Conservation (phyloP, 1,140 invertebrate genomes). For the Physella acuta region DNA sequence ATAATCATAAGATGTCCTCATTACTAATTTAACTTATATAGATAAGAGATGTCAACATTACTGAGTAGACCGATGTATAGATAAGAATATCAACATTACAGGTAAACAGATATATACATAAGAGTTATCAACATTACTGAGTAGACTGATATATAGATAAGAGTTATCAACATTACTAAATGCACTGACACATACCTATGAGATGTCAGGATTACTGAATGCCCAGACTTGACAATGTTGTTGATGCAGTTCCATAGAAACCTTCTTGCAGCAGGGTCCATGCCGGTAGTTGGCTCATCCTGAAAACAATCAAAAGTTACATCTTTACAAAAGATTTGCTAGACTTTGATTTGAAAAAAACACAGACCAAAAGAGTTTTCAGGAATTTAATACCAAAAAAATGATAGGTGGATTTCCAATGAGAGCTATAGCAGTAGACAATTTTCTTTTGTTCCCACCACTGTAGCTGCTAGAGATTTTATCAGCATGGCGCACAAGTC, state of each 20-base stretch:
- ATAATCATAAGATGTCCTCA: no score
- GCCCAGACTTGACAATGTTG: constrained; percentile 50
- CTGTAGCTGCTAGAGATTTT: constrained; percentile 67
- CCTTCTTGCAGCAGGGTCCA: constrained; percentile 65
- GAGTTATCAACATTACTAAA: no score
- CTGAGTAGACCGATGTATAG: no score
- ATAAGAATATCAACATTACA: no score
- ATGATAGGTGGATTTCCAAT: constrained; percentile 76
- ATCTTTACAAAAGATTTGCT: no score
- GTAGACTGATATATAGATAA: no score
- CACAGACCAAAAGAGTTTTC: no score
- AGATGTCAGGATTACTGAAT: constrained; percentile 58
- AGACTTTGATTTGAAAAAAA: no score
- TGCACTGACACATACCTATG: constrained; percentile 54
- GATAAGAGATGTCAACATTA: no score
- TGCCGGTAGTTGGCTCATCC: constrained; percentile 62
- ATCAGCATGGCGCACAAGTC: constrained; percentile 50
- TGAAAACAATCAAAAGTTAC: constrained; percentile 27
- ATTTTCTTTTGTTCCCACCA: constrained; percentile 64
- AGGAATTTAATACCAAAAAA: constrained; percentile 68
- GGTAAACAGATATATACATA: no score
- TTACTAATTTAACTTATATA: no score
- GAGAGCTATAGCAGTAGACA: constrained; percentile 63
- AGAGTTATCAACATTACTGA: no score
- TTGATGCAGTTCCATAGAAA: constrained; percentile 64